Conservation (phyloP, 23 tunicate genomes). For the Trididemnum miniatum region DNA sequence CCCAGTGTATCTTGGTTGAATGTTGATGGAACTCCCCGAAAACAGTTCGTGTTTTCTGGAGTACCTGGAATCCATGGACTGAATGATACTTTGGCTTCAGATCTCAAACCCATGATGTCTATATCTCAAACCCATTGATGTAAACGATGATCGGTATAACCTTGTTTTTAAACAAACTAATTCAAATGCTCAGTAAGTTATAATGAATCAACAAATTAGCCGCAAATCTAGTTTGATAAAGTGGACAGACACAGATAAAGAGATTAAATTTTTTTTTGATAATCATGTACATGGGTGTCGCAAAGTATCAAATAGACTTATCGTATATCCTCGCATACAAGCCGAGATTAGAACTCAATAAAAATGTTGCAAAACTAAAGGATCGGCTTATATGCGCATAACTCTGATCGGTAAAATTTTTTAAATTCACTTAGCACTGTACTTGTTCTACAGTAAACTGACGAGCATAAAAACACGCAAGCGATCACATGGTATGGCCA, state of each 20-base stretch:
- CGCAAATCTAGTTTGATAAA: conserved; percentile 1
- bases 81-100: not conserved
- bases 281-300: not conserved
- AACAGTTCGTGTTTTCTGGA: not conserved
- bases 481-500: too few species aligned
- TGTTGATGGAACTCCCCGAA: conserved; percentile 9
- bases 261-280: not conserved
- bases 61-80: not conserved
- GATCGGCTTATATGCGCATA: too few species aligned
- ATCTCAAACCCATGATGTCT: not conserved
- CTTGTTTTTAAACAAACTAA: conserved; percentile 5
- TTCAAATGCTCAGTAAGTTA: not conserved
- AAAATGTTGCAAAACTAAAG: too few species aligned
- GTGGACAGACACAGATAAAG: not conserved
- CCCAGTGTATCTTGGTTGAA: not conserved
- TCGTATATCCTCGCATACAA: too few species aligned
- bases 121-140: too few species aligned
- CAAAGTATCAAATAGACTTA: too few species aligned
- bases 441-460: too few species aligned
- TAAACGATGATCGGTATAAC: not conserved
- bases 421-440: too few species aligned
- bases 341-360: too few species aligned
- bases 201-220: not conserved
- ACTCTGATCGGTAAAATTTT: too few species aligned
- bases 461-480: too few species aligned